A percentile compares a stretch with the other conserved stretches of the same genome.
Conservation (phyloP, 2,797 vertebrate genomes). For the Cottoperca gobio region DNA sequence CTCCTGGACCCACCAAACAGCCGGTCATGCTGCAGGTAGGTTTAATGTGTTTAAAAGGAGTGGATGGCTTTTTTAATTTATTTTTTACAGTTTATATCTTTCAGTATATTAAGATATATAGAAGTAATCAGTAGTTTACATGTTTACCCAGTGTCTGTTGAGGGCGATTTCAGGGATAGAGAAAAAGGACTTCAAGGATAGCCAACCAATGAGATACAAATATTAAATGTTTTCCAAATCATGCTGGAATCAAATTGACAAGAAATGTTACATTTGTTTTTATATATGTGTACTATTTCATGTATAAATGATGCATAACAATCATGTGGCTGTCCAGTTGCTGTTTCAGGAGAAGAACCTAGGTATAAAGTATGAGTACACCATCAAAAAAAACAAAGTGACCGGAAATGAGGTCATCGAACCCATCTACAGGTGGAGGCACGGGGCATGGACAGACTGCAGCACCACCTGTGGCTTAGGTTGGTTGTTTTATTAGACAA, state of each 20-base stretch:
- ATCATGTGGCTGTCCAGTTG: conserved; percentile 81
- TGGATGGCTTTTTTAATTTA: background rate
- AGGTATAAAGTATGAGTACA: conserved; percentile 92
- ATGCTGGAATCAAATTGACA: background rate
- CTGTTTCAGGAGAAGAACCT: conserved; percentile 95
- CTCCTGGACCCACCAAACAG: conserved; percentile 92
- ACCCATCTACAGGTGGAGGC: conserved; percentile 90
- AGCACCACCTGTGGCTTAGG: conserved; percentile 94
- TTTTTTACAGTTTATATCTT: background rate
- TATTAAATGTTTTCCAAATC: background rate
- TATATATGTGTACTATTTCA: background rate
- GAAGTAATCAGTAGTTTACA: background rate
- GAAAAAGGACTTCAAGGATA: background rate
- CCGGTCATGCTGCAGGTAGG: conserved; percentile 95
- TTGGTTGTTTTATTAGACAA: conserved; percentile 54
- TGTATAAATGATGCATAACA: background rate
- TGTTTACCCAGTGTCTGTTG: background rate
- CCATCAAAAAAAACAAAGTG: conserved; percentile 86
- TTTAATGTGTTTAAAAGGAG: background rate
- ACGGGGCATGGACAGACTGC: conserved; percentile 93
- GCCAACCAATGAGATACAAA: background rate
- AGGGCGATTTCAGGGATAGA: background rate
- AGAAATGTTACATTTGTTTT: background rate
- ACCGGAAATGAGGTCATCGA: conserved; percentile 88
- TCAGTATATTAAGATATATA: background rate